Conservation (phyloP, 2,113 vertebrate species). For the Gracilinanus agilis region DNA sequence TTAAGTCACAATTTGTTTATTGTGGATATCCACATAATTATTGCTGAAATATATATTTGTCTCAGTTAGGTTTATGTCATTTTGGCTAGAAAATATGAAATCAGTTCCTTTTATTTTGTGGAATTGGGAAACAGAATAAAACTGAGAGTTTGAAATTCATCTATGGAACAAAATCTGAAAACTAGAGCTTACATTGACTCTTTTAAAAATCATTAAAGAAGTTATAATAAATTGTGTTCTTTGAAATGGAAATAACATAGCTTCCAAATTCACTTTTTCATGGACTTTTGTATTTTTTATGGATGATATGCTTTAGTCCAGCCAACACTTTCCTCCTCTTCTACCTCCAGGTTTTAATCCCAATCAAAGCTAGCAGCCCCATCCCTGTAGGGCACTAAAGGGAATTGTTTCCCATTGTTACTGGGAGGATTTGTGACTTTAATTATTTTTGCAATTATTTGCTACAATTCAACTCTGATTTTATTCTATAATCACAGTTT, state of each 20-base stretch:
- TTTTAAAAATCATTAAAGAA: constrained; percentile 74
- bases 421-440: constrained; percentile 81
- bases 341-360: constrained; percentile 77
- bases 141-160: constrained; percentile 51
- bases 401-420: constrained; percentile 79
- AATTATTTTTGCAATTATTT: constrained; percentile 88
- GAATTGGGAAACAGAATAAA: constrained; percentile 44
- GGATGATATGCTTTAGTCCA: constrained; percentile 69
- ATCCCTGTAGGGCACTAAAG: constrained; percentile 80
- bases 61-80: constrained; percentile 53
- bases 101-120: constrained; percentile 49
- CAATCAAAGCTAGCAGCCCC: constrained; percentile 74
- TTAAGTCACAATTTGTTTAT: constrained; percentile 10
- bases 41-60: not conserved
- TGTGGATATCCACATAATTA: constrained; percentile 1
- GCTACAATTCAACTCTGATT: constrained; percentile 83
- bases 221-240: constrained; percentile 67
- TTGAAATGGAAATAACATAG: constrained; percentile 77
- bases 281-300: constrained; percentile 50
- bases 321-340: constrained; percentile 54
- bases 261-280: constrained; percentile 66
- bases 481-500: constrained; percentile 84
- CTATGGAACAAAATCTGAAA: constrained; percentile 31
- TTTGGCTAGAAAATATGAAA: constrained; percentile 29
- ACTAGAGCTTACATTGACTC: constrained; percentile 3